Conservation (phyloP, 2,113 vertebrate genomes). For the Laticauda colubrina region DNA sequence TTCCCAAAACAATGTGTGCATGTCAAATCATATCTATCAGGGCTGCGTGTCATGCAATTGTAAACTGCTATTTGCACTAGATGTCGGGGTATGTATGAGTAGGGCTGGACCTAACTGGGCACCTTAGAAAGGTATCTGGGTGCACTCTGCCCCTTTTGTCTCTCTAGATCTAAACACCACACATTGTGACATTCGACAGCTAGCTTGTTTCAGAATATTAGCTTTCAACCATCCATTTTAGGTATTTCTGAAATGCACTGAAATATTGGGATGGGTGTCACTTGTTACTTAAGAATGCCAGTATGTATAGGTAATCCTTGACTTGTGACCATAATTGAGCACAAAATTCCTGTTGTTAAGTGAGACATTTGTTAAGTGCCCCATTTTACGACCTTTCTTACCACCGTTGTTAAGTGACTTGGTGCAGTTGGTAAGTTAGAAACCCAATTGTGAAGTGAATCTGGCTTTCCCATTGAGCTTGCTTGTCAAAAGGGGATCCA, state of each 20-base stretch:
- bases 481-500: no score
- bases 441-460: neutral
- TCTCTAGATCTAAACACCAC: neutral
- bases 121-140: neutral
- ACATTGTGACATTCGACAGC: neutral
- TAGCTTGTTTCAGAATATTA: no score
- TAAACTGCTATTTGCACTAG: constrained; percentile 71
- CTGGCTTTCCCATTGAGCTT: neutral
- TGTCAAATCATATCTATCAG: neutral
- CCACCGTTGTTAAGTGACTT: neutral
- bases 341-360: neutral
- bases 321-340: neutral
- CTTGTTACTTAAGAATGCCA: neutral
- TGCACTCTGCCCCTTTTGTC: neutral
- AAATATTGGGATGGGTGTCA: neutral
- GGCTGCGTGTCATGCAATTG: constrained; percentile 41
- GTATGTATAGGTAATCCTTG: neutral
- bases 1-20: neutral
- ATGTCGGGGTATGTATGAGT: constrained; percentile 13
- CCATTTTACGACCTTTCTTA: neutral
- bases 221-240: neutral
- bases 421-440: neutral
- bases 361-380: neutral
- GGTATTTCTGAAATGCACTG: neutral
- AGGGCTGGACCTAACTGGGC: constrained; percentile 15